Evolutionary conservation across 2,888 invertebrate genomes (phyloP).

Genomic region (Xanthia icteritia): DNA sequence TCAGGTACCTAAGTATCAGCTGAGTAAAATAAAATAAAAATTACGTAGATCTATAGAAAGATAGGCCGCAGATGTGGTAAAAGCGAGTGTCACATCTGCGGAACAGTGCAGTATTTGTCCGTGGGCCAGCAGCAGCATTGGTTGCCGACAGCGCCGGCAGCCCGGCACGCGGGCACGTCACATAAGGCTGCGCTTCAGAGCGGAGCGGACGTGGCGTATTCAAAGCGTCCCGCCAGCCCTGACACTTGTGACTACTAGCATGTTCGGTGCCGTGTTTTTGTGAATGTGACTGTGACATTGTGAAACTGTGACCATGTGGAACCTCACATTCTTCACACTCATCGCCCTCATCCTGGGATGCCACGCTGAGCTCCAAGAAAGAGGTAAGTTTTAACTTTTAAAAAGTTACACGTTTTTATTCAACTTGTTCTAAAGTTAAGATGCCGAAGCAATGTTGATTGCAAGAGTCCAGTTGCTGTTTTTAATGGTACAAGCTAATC

Average conservation of each 20-base stretch:
- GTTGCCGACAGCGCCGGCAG: slow-evolving; percentile 1
- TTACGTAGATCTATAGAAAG: not conserved
- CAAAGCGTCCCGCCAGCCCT: slow-evolving; percentile 40
- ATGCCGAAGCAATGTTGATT: slow-evolving; percentile 39
- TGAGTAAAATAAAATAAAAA: not conserved
- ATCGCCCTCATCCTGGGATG: slow-evolving; percentile 68
- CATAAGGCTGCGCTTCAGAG: slow-evolving; percentile 78
- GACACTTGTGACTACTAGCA: slow-evolving; percentile 74
- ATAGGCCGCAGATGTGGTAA: not conserved
- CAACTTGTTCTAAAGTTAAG: slow-evolving; percentile 58
- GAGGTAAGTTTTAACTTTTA: slow-evolving; percentile 77
- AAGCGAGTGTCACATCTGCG: slow-evolving; percentile 43
- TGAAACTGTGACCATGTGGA: slow-evolving; percentile 76
- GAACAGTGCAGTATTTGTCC: slow-evolving; percentile 5
- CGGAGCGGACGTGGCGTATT: slow-evolving; percentile 77
- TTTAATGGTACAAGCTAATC: slow-evolving; percentile 43
- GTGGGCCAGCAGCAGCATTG: not conserved
- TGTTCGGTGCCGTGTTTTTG: slow-evolving; percentile 74
- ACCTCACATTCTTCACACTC: slow-evolving; percentile 71
- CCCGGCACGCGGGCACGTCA: slow-evolving; percentile 67
- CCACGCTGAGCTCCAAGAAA: slow-evolving; percentile 82
- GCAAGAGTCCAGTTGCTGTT: slow-evolving; percentile 29
- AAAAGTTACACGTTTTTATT: slow-evolving; percentile 61
- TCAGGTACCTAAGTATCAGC: not conserved
- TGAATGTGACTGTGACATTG: slow-evolving; percentile 78